Evolutionary conservation across 2,888 invertebrate genomes (phyloP), one percentile per base, ranked within the genome.

Genomic region (Melipona beecheii): DNA sequence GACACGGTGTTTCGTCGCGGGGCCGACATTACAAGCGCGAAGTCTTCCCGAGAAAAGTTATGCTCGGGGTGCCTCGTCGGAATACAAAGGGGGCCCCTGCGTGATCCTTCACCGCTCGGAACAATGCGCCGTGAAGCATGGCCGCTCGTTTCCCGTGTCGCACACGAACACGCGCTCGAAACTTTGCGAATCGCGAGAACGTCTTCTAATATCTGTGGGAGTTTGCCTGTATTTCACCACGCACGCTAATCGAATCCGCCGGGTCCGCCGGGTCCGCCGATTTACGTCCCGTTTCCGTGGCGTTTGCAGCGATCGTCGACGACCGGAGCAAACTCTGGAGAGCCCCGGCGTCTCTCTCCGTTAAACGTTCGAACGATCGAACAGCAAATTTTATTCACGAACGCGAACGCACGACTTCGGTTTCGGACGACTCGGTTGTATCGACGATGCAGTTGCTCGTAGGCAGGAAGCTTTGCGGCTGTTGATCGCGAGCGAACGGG

Each of bases 61-160:
- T 87, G 83, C 87, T 89, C 88, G 78, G 81, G 82, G 84, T 86
- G 89, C 83, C 88, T 87, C 84, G 86, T 79, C 66, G 78, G 89
- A 91, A 86, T 91, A 87, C 90, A 90, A 87, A 89, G 88, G 85
- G 88, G 86, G 76, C 83, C 82, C 82, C 85, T 78, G 83, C 88
- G 86, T 83, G 84, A 90, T 90, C 86, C 87, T 85, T 89, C 90
- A 90, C 87, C 83, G 84, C 80, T 78, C 62, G 81, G 83, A 83
- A 87, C 87, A 84, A 86, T 91, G 87, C 87, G 69, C 78, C 89
- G 82, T 81, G 85, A 85, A 83, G 87, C 82, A 87, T 81, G 84
- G 83, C 84, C 77, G 86, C 84, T 79, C 87, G 88, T 89, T 86
- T 90, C 83, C 76, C 81, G 82, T 79, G 75, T 78, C 84, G 65